A percentile compares a stretch with the other conserved stretches of the same genome.
Conservation (phyloP, 1,140 invertebrate genomes). For the Oscheius sp. region DNA sequence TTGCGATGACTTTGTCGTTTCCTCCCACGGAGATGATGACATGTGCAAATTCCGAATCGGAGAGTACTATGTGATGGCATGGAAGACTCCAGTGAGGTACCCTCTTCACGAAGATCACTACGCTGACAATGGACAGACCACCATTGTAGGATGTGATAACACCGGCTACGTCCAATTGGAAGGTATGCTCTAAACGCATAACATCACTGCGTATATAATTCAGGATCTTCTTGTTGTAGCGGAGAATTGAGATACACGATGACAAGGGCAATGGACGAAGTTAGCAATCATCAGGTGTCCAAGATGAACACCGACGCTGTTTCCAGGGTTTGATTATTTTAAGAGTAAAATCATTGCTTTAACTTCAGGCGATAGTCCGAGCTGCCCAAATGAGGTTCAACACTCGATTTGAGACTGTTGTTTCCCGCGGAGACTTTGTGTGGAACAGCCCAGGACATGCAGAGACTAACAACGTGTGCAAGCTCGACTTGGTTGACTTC, state of each 20-base stretch:
- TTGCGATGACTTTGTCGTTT: conserved; percentile 6
- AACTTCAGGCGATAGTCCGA: not conserved
- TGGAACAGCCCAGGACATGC: not conserved
- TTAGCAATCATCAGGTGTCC: not conserved
- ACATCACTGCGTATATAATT: not conserved
- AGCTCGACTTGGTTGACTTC: not conserved
- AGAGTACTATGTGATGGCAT: conserved; percentile 3
- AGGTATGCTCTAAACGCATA: not conserved
- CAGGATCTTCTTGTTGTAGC: not conserved
- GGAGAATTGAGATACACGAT: conserved; percentile 4
- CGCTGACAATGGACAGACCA: not conserved
- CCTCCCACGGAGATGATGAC: not conserved
- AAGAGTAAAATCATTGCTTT: not conserved
- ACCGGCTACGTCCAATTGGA: not conserved
- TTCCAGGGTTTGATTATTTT: not conserved
- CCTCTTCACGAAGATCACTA: not conserved
- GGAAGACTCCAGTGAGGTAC: not conserved
- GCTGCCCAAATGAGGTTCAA: not conserved
- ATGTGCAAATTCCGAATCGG: not conserved
- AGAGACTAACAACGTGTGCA: not conserved
- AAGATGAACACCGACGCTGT: not conserved
- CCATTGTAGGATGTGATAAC: not conserved
- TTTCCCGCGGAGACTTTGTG: not conserved
- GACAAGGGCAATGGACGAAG: not conserved
- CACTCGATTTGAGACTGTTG: not conserved